Evolutionary conservation across 2,888 invertebrate species (phyloP), one percentile per base, ranked within the genome.

Genomic region (Cryptocheilus praepositus): DNA sequence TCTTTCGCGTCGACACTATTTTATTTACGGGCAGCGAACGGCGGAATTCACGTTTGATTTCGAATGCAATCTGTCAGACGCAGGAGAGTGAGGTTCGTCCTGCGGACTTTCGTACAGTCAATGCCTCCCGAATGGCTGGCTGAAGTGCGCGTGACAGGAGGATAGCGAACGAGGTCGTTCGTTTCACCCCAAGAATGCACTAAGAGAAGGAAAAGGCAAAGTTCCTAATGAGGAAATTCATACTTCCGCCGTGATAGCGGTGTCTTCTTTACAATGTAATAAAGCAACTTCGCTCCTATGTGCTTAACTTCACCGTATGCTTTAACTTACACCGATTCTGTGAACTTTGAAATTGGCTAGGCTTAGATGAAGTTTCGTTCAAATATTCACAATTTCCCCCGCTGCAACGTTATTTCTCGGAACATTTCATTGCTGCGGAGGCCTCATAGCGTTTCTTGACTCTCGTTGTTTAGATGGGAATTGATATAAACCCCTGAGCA

Each of bases 161-260:
- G 25, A 3, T 18, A 13, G 22, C 7, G 4, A 8, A 15, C 15
- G 25, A n/a, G 25, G 36, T 36, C 36, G 36, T 36, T 36, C 36
- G 13, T 36, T 36, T 36, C 36, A 36, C 51, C 45, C 46, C 21
- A 43, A 18, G 55, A 55, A 68, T 60, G 51, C 36, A 56, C 56
- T 55, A 60, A 66, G 54, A 45, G 19, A 45, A 59, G 43, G 36
- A 45, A 54, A 19, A n/a, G 16, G 53, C 56, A 44, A 63, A 62
- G 36, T 68, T 61, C 59, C 60, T 46, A 56, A 67, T 60, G 51
- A n/a, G 57, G 61, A 57, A 65, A 70, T 66, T 70, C 62, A 55
- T 59, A 62, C 44, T 59, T 59, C 36, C 55, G 45, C 58, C n/a
- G 54, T 54, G 55, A 21, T 25, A 51, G 53, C 60, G 15, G 54